phyloP scores from a whole-genome alignment of 2,113 vertebrate species.

The Microtus pennsylvanicus region DNA sequence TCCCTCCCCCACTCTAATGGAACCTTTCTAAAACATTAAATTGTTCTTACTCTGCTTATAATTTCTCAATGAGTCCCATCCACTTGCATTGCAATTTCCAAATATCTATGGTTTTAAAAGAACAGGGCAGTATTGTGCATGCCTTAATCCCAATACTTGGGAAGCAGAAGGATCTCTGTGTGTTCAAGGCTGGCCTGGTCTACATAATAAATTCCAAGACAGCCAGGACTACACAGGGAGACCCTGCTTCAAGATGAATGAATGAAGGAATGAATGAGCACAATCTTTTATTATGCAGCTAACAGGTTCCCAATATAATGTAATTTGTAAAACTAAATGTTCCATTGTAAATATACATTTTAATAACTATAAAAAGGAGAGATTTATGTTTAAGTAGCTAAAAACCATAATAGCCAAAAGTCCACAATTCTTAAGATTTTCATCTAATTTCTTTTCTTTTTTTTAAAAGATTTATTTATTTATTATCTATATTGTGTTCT shows the following conservation, averaged over 20 bases:
- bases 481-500: too few species aligned
- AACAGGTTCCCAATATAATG: neutral
- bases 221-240: neutral
- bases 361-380: neutral
- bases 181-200: neutral
- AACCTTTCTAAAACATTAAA: neutral
- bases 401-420: neutral
- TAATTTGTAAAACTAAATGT: neutral
- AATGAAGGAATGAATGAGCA: neutral
- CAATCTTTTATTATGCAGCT: neutral
- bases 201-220: neutral
- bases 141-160: neutral
- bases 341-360: neutral
- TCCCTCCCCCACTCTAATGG: neutral
- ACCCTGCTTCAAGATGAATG: neutral
- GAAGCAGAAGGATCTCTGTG: neutral
- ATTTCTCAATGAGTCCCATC: neutral
- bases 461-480: too few species aligned
- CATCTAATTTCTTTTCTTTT: slow-evolving; percentile 6
- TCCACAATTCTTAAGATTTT: slow-evolving; percentile 16
- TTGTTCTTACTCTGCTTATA: neutral
- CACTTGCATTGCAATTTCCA: neutral
- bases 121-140: neutral
- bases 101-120: neutral
- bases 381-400: neutral